Conservation (phyloP, 2,888 invertebrate genomes). For the Aphidius colemani region DNA sequence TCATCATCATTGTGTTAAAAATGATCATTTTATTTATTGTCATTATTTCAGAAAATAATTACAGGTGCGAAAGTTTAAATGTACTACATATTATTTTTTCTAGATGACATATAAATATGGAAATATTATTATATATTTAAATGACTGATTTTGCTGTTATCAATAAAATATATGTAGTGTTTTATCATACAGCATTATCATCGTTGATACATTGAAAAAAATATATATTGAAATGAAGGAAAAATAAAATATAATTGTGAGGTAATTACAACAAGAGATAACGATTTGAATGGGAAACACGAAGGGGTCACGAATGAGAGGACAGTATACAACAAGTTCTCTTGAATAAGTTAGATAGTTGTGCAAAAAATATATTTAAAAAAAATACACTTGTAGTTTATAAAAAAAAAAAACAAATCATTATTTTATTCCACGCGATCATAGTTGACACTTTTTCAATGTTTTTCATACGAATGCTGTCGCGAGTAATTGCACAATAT, state of each 20-base stretch:
- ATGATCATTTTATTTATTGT: too few species aligned
- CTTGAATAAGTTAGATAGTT: slow-evolving; percentile 26
- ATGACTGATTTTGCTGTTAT: too few species aligned
- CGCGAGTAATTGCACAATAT: not conserved
- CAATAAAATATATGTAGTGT: too few species aligned
- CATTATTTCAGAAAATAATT: too few species aligned
- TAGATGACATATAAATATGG: too few species aligned
- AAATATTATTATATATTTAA: too few species aligned
- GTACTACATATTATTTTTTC: too few species aligned
- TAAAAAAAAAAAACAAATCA: slow-evolving; percentile 8
- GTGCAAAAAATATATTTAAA: not conserved
- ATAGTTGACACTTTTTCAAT: slow-evolving; percentile 9
- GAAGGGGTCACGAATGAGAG: slow-evolving; percentile 41
- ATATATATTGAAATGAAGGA: slow-evolving; percentile 19
- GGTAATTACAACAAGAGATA: slow-evolving; percentile 51
- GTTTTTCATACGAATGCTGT: not conserved
- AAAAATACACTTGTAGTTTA: too few species aligned
- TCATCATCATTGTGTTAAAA: too few species aligned
- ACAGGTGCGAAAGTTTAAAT: too few species aligned
- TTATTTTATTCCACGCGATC: slow-evolving; percentile 25
- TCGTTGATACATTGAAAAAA: not conserved
- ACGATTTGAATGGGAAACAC: slow-evolving; percentile 47
- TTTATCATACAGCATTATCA: too few species aligned
- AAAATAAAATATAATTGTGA: slow-evolving; percentile 40
- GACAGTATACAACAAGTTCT: slow-evolving; percentile 34